Evolutionary conservation across 2,888 invertebrate genomes (phyloP).

Genomic region (Emesis furor): DNA sequence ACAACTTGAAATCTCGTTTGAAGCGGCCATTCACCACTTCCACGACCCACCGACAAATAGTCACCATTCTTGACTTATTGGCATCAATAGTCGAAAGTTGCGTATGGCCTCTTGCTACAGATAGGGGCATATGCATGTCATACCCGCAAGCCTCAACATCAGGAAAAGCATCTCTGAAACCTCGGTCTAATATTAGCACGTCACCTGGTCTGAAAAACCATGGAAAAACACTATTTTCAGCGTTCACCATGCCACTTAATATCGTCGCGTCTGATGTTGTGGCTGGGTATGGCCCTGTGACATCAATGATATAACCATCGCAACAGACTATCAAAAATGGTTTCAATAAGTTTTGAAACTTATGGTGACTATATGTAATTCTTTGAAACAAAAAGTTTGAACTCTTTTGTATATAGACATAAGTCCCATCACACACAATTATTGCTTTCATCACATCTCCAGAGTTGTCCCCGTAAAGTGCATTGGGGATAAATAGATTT

Average conservation of each 20-base stretch:
- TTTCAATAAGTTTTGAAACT: constrained; percentile 55
- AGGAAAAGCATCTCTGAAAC: constrained; percentile 18
- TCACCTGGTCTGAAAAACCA: constrained; percentile 24
- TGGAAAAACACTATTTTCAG: constrained; percentile 20
- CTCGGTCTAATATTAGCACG: constrained; percentile 8
- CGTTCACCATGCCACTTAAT: constrained; percentile 36
- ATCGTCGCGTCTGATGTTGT: constrained; percentile 50
- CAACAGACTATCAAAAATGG: constrained; percentile 56
- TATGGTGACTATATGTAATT: constrained; percentile 60
- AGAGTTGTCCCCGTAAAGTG: constrained; percentile 24
- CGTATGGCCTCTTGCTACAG: constrained; percentile 26
- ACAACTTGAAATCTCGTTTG: constrained; percentile 34
- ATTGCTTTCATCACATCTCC: constrained; percentile 37
- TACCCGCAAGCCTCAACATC: constrained; percentile 28
- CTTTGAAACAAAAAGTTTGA: constrained; percentile 63
- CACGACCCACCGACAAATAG: constrained; percentile 24
- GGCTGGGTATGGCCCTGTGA: constrained; percentile 52
- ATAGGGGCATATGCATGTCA: constrained; percentile 35
- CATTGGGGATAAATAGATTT: constrained; percentile 36
- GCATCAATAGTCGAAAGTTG: constrained; percentile 28
- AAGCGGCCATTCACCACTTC: constrained; percentile 26
- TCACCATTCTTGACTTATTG: constrained; percentile 25
- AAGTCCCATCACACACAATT: constrained; percentile 58
- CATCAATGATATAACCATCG: constrained; percentile 61
- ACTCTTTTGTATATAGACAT: constrained; percentile 65